A percentile compares a stretch with the other conserved stretches of the same genome.
Evolutionary conservation across 2,797 vertebrate species (phyloP).

Genomic region (Xiphorhynchus erythropygius): DNA sequence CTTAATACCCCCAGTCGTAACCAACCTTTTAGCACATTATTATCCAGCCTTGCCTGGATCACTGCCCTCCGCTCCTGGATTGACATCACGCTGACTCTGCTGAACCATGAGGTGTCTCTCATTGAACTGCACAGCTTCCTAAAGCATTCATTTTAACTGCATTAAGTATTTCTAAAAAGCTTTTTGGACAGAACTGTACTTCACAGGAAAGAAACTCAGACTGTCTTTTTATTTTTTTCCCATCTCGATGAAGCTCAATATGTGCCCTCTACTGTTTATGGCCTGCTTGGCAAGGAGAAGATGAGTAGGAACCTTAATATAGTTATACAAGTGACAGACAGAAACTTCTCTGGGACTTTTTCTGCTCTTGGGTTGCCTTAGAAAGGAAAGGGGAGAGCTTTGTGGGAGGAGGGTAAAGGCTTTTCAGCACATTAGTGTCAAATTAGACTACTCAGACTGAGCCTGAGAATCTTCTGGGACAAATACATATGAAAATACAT

Average conservation of each 20-base stretch:
- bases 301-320: not conserved
- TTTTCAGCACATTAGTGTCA: not conserved
- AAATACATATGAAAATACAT: not conserved
- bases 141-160: not conserved
- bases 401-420: not conserved
- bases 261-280: not conserved
- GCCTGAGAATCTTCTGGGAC: not conserved
- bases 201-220: not conserved
- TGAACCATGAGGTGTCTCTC: not conserved
- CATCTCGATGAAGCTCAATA: not conserved
- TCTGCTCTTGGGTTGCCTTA: not conserved
- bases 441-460: not conserved
- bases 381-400: not conserved
- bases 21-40: not conserved
- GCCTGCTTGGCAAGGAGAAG: not conserved
- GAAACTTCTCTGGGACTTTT: not conserved
- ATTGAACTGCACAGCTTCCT: not conserved
- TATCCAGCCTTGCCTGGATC: not conserved
- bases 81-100: not conserved
- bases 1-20: not conserved
- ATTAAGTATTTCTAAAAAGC: not conserved
- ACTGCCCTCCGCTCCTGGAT: not conserved
- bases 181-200: not conserved
- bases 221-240: fast-evolving
- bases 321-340: not conserved